Conservation (phyloP, 2,797 vertebrate species). For the Harpagifer antarcticus region DNA sequence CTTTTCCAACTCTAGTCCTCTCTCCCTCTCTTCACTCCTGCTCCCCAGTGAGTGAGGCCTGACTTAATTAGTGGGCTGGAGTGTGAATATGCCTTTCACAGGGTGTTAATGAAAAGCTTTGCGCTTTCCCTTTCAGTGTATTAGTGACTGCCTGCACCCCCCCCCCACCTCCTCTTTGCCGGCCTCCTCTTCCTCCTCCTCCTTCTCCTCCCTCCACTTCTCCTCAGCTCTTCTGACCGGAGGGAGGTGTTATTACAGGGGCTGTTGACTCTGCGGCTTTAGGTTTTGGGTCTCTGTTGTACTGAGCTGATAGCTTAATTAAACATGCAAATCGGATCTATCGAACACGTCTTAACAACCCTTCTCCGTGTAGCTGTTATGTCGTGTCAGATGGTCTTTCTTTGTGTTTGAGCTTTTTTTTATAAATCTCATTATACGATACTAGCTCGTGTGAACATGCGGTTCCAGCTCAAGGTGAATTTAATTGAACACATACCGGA, state of each 20-base stretch:
- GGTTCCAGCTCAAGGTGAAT: constrained; percentile 63
- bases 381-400: constrained; percentile 74
- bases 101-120: constrained; percentile 96
- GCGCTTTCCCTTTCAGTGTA: constrained; percentile 87
- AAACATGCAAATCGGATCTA: constrained; percentile 88
- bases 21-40: constrained; percentile 61
- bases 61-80: constrained; percentile 93
- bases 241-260: constrained; percentile 88
- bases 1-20: constrained; percentile 37
- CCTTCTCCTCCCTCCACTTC: constrained; percentile 67
- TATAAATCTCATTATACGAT: constrained; percentile 68
- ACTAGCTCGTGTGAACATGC: constrained; percentile 57
- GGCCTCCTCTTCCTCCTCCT: constrained; percentile 64
- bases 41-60: constrained; percentile 89
- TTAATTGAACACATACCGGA: constrained; percentile 58
- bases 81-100: constrained; percentile 93
- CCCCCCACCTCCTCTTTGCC: constrained; percentile 57
- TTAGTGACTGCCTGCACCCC: constrained; percentile 82
- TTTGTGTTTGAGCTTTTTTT: constrained; percentile 58
- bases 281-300: constrained; percentile 83
- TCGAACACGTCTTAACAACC: constrained; percentile 81
- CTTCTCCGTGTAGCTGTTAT: constrained; percentile 72
- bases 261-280: constrained; percentile 92
- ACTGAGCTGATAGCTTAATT: constrained; percentile 87
- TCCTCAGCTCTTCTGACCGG: constrained; percentile 77